Evolutionary conservation across 2,113 vertebrate genomes (phyloP).

Genomic region (Halcyon senegalensis): DNA sequence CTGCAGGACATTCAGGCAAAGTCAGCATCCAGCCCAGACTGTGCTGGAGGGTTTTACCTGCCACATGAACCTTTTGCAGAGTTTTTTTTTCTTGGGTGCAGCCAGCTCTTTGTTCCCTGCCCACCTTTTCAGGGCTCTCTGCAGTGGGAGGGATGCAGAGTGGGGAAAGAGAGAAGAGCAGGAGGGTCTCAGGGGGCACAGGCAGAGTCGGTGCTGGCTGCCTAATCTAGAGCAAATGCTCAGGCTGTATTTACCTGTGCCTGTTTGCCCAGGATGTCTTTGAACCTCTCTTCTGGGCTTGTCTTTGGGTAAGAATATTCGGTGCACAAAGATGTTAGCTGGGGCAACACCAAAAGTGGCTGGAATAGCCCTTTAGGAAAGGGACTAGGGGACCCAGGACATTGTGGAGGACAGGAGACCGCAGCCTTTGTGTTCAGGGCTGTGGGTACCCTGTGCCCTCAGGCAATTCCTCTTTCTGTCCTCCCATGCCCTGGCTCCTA

Average conservation of each 20-base stretch:
- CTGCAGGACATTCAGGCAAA: background rate
- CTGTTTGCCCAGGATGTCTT: background rate
- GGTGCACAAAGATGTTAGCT: background rate
- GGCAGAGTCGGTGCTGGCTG: background rate
- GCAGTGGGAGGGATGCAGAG: fast-evolving
- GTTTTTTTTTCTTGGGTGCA: background rate
- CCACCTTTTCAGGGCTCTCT: background rate
- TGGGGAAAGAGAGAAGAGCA: background rate
- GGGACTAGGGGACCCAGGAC: background rate
- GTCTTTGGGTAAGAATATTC: background rate
- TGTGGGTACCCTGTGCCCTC: background rate
- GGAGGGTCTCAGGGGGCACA: background rate
- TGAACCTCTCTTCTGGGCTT: background rate
- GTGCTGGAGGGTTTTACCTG: background rate
- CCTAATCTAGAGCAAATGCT: background rate
- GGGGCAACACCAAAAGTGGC: background rate
- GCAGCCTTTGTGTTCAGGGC: background rate
- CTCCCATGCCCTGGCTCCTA: background rate
- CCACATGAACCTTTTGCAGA: fast-evolving
- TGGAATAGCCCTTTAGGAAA: background rate
- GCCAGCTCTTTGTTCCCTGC: background rate
- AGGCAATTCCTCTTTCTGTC: too few relatives aligned
- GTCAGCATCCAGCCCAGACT: background rate
- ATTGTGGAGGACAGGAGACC: background rate
- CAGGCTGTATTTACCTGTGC: background rate